phyloP scores from a whole-genome alignment of 2,797 vertebrate species.

The Anguilla pacifica region DNA sequence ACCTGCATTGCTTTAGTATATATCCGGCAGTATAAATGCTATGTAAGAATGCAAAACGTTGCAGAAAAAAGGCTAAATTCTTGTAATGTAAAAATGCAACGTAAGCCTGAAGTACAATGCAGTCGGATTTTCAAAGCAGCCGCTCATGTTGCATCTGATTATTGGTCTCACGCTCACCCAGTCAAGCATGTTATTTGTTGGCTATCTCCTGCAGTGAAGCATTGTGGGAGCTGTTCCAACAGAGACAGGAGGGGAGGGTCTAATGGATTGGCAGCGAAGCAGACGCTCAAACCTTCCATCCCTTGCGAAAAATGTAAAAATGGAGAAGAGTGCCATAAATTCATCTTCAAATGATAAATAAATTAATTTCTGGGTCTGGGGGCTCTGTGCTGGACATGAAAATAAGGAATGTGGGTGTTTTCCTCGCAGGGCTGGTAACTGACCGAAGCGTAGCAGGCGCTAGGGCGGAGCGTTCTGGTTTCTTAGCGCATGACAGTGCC shows the following conservation, averaged over 20 bases:
- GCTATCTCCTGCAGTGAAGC: neutral
- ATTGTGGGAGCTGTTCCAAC: neutral
- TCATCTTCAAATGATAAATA: neutral
- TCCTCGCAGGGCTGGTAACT: neutral
- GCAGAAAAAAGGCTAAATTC: neutral
- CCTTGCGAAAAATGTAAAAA: neutral
- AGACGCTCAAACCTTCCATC: neutral
- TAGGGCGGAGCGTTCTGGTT: neutral
- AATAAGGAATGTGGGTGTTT: neutral
- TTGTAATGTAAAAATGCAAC: neutral
- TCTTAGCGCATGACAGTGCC: neutral
- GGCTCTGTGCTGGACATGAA: neutral
- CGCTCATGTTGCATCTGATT: neutral
- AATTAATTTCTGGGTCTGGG: neutral
- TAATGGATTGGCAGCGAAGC: neutral
- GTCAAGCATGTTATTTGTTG: neutral
- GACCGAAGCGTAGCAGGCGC: neutral
- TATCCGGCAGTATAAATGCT: neutral
- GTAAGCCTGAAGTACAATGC: neutral
- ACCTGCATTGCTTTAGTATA: neutral
- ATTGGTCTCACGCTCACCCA: neutral
- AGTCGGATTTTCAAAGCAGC: neutral
- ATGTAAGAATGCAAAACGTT: neutral
- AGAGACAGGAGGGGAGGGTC: neutral
- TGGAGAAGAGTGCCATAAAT: neutral